Evolutionary conservation across 2,113 vertebrate species (phyloP).

Genomic region (Sinocyclocheilus anshuiensis): DNA sequence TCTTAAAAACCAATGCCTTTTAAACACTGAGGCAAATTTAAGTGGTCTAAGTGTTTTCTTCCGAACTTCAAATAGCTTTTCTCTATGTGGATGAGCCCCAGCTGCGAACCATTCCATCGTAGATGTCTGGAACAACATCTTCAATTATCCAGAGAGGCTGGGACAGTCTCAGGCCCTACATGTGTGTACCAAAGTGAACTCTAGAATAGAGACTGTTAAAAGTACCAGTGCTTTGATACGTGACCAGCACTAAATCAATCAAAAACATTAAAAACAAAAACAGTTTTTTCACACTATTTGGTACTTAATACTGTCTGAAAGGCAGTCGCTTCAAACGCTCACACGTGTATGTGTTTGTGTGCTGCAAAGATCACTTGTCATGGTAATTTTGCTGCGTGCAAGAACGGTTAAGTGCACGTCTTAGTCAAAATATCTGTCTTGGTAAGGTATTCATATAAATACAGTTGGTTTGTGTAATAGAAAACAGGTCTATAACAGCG

Average conservation of each 20-base stretch:
- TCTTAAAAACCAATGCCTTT: neutral
- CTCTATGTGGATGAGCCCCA: constrained; percentile 54
- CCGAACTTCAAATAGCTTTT: constrained; percentile 14
- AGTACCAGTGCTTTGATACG: neutral
- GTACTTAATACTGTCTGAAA: neutral
- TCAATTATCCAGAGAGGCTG: constrained; percentile 57
- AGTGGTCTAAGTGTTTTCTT: constrained; percentile 2
- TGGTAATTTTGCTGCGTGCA: too few relatives aligned
- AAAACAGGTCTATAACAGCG: too few relatives aligned
- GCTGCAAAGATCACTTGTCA: too few relatives aligned
- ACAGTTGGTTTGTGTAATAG: too few relatives aligned
- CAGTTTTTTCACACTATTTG: neutral
- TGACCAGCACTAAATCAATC: neutral
- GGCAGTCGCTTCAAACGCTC: too few relatives aligned
- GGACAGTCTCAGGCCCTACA: neutral
- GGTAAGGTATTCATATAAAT: too few relatives aligned
- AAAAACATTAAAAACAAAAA: neutral
- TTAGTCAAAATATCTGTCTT: too few relatives aligned
- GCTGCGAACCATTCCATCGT: constrained; percentile 67
- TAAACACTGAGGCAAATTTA: neutral
- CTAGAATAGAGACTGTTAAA: neutral
- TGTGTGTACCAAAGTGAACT: neutral
- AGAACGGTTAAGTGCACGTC: too few relatives aligned
- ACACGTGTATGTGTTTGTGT: too few relatives aligned
- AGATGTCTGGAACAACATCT: constrained; percentile 58